Evolutionary conservation across 1,140 invertebrate genomes (phyloP).

Genomic region (Drosophila paulistorum): DNA sequence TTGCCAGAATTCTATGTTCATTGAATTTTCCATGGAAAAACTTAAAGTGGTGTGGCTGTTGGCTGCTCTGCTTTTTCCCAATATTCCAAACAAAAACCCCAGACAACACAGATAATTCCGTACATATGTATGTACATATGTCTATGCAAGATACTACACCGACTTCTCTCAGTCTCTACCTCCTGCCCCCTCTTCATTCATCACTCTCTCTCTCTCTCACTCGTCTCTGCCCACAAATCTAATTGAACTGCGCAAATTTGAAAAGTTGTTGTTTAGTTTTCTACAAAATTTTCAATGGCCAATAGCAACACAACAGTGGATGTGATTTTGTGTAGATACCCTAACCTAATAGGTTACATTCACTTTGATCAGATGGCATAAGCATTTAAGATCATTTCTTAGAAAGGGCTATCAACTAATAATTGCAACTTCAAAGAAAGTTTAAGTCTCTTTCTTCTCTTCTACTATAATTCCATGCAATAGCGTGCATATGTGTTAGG

Average conservation of each 20-base stretch:
- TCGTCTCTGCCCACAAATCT: not conserved
- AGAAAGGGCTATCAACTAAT: too few relatives aligned
- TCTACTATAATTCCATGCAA: not conserved
- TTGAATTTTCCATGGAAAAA: slow-evolving; percentile 15
- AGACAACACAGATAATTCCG: slow-evolving; percentile 3
- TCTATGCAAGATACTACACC: not conserved
- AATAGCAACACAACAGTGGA: not conserved
- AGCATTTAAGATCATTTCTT: too few relatives aligned
- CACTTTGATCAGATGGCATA: not conserved
- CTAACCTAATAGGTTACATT: not conserved
- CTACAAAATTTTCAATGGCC: slow-evolving; percentile 15
- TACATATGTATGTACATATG: slow-evolving; percentile 3
- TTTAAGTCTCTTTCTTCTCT: too few relatives aligned
- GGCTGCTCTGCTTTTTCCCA: slow-evolving; percentile 12
- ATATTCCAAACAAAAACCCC: slow-evolving; percentile 15
- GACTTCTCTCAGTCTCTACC: not conserved
- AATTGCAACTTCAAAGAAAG: too few relatives aligned
- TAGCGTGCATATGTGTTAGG: not conserved
- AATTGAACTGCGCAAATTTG: slow-evolving; percentile 28
- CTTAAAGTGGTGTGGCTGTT: not conserved
- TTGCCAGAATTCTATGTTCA: slow-evolving; percentile 10
- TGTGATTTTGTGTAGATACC: not conserved
- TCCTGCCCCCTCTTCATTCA: too few relatives aligned
- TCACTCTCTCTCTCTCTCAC: too few relatives aligned
- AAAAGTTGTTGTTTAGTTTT: slow-evolving; percentile 21